Evolutionary conservation across 35 echinoderm and acorn worm species (phyloP).

Genomic region (Patiria miniata): DNA sequence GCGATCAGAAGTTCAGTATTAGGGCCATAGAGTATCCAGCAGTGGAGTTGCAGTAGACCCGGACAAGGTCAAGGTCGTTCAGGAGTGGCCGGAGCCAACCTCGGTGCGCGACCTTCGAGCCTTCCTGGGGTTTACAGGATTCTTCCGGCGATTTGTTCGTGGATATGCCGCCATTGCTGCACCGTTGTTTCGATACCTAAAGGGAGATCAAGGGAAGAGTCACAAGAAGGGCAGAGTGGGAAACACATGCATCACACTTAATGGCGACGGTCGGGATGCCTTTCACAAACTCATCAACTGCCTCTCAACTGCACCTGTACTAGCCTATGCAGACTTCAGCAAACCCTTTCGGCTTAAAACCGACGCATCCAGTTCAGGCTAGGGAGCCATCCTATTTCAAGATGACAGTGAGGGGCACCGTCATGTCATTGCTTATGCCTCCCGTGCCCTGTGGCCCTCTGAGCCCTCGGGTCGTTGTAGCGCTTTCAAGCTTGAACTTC

Average conservation of each 20-base stretch:
- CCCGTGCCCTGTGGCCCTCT: background rate
- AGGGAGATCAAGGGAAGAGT: background rate
- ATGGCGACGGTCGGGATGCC: background rate
- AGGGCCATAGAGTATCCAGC: background rate
- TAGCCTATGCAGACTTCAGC: slow-evolving; percentile 44
- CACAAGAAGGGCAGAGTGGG: background rate
- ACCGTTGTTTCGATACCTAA: background rate
- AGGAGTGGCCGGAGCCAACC: background rate
- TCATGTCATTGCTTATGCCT: slow-evolving; percentile 47
- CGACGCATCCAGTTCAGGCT: slow-evolving; percentile 43
- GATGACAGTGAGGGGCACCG: background rate
- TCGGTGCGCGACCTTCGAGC: background rate
- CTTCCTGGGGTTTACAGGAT: slow-evolving; percentile 18
- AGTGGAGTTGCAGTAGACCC: background rate
- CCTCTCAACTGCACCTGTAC: slow-evolving; percentile 31
- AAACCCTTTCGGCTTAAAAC: slow-evolving; percentile 32
- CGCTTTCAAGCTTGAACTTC: slow-evolving; percentile 36
- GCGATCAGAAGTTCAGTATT: background rate
- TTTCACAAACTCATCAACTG: background rate
- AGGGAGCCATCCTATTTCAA: slow-evolving; percentile 46
- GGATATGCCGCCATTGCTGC: background rate
- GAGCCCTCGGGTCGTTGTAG: slow-evolving; percentile 34
- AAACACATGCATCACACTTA: background rate
- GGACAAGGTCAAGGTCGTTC: background rate
- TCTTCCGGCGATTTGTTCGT: background rate